A percentile compares a stretch with the other conserved stretches of the same genome.
Evolutionary conservation across 2,113 vertebrate genomes (phyloP).

Genomic region (Coptodon bakossiorum): DNA sequence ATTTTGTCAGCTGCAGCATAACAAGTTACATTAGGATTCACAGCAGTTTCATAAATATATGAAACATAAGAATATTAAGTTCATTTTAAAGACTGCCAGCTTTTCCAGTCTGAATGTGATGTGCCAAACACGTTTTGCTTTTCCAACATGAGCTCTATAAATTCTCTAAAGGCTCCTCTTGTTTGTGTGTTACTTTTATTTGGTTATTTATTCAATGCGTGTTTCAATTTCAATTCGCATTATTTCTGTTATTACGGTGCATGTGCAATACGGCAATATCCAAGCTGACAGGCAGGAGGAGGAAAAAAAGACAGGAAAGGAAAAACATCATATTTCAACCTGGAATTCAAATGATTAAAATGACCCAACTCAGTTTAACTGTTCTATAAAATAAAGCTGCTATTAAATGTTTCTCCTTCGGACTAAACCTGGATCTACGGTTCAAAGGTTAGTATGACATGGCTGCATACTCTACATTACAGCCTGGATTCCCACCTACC

Average conservation of each 20-base stretch:
- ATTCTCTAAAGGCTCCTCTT: neutral
- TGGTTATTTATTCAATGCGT: fast-evolving
- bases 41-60: neutral
- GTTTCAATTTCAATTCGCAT: fast-evolving
- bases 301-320: neutral
- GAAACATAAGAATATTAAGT: neutral
- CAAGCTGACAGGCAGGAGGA: neutral
- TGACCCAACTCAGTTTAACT: neutral
- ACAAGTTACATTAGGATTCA: neutral
- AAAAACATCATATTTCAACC: neutral
- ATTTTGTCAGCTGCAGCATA: neutral
- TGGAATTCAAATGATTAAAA: neutral
- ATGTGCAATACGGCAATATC: fast-evolving
- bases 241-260: neutral
- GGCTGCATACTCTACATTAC: neutral
- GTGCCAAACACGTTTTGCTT: neutral
- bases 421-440: neutral
- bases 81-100: neutral
- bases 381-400: neutral
- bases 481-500: neutral
- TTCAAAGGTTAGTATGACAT: neutral
- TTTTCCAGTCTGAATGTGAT: neutral
- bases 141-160: neutral
- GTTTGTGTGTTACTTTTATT: neutral
- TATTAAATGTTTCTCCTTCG: neutral